These are phyloP conservation scores for Pagetopsis macropterus DNA, from an alignment of 2,797 vertebrate species.

Conservation along the genomic window DNA sequence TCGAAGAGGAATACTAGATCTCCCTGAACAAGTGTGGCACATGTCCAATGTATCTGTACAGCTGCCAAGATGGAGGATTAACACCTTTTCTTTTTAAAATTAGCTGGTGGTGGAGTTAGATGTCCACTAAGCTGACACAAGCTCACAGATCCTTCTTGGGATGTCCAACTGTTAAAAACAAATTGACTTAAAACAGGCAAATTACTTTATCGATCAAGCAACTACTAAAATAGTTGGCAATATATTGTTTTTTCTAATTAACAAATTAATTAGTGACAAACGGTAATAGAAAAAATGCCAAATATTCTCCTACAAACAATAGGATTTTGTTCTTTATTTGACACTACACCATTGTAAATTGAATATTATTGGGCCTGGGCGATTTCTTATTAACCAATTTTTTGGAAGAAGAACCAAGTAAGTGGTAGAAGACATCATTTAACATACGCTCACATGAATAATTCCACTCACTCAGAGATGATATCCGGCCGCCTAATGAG, in stretches of 20 bases:
- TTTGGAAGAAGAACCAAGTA: not conserved
- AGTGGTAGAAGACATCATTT: not conserved
- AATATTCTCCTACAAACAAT: not conserved
- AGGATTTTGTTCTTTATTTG: not conserved
- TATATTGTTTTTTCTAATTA: no score
- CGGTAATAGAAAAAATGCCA: not conserved
- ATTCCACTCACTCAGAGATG: not conserved
- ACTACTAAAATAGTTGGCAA: no score
- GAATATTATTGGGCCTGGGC: constrained; percentile 1
- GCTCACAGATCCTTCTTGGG: constrained; percentile 31
- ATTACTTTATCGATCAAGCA: no score
- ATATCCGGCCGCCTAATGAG: not conserved
- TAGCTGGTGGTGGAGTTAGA: constrained; percentile 44
- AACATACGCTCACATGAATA: not conserved
- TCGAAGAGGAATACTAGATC: constrained; percentile 50
- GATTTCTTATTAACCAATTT: not conserved
- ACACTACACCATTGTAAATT: not conserved
- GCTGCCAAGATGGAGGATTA: constrained; percentile 69
- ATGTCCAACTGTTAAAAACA: constrained; percentile 46
- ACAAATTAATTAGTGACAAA: no score
- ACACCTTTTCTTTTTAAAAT: constrained; percentile 65
- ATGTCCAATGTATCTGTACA: constrained; percentile 46
- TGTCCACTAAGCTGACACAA: constrained; percentile 52
- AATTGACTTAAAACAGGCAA: constrained; percentile 9
- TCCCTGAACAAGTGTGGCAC: constrained; percentile 43